Base-by-base conservation (phyloP, 2,888 invertebrate genomes). In the Anoncus sp. region DNA sequence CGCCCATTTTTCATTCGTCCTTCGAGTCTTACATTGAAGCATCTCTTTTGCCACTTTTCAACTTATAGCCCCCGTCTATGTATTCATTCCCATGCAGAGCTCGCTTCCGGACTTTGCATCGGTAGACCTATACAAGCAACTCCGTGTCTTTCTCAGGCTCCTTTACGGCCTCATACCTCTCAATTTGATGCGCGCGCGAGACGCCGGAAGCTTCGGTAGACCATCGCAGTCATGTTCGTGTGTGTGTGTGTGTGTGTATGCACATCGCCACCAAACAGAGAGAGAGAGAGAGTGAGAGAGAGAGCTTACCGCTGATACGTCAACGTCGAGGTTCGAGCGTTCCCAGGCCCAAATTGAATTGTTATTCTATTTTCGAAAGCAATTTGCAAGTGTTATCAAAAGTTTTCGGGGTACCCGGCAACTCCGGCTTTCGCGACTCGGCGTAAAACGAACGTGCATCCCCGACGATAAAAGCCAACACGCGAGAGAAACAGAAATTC, bases 331-430 rank as follows among this genome's bases (percentile, higher is more conserved):
- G 69, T 69, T 73, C 77, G 74, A 77, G 79, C 80, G 83, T 81
- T 84, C 80, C 82, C 84, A 83, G 83, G 84, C 84, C 85, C 89
- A 89, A 89, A 90, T 90, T 89, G 88, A 88, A 90, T 90, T 90
- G 90, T 90, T 90, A 90, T 90, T 90, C 89, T 87, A 90, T 90
- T 90, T 90, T 90, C 90, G 84, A 87, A 90, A 90, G 90, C 90
- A 90, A 90, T 90, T 90, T 90, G 88, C 89, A 89, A 90, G 89
- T 87, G 89, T 90, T 90, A 90, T 90, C 88, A 90, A 90, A 89
- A 90, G 89, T 90, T 87, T 89, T 89, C 87, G 85, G 80, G 77
- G 71, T 67, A 69, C 75, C 78, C 75, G 78, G 73, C 75, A 75
- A 77, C 84, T 73, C 72, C 57, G 63, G 76, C 65, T 70, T 75